Evolutionary conservation across 2,113 vertebrate species (phyloP).

Genomic region (Corythornis vintsioides): DNA sequence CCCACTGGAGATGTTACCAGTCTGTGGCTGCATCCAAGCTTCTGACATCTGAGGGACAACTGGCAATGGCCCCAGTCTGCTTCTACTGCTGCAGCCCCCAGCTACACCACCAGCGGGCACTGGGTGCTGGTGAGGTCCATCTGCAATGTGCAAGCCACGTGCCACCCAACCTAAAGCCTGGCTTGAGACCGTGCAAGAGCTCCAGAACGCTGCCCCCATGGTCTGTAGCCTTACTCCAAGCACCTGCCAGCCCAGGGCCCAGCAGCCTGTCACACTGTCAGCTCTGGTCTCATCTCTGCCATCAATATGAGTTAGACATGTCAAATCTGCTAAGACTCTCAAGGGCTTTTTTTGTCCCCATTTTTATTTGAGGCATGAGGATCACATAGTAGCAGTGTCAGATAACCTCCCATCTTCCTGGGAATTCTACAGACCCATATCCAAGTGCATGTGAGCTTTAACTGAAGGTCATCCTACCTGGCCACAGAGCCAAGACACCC

Average conservation of each 20-base stretch:
- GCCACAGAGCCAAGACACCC: not conserved
- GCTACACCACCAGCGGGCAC: not conserved
- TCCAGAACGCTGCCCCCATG: not conserved
- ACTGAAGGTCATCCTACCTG: not conserved
- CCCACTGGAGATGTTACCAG: not conserved
- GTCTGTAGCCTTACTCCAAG: not conserved
- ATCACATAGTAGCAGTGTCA: not conserved
- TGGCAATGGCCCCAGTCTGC: not conserved
- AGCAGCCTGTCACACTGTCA: conserved; percentile 18
- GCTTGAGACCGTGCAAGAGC: not conserved
- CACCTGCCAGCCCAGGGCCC: not conserved
- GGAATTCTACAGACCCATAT: not conserved
- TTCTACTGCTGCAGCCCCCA: not conserved
- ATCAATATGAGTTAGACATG: not conserved
- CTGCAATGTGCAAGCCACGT: rapidly evolving
- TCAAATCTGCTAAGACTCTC: not conserved
- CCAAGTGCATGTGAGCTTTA: not conserved
- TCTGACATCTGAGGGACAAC: not conserved
- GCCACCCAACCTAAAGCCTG: not conserved
- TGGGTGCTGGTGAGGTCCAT: rapidly evolving
- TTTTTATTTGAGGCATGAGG: not conserved
- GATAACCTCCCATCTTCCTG: not conserved
- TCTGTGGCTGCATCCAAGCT: not conserved
- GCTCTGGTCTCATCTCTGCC: not conserved
- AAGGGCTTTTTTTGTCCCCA: rapidly evolving